These are phyloP conservation scores for Sacculina carcini DNA, from an alignment of 2,888 invertebrate species.

Conservation along the genomic window DNA sequence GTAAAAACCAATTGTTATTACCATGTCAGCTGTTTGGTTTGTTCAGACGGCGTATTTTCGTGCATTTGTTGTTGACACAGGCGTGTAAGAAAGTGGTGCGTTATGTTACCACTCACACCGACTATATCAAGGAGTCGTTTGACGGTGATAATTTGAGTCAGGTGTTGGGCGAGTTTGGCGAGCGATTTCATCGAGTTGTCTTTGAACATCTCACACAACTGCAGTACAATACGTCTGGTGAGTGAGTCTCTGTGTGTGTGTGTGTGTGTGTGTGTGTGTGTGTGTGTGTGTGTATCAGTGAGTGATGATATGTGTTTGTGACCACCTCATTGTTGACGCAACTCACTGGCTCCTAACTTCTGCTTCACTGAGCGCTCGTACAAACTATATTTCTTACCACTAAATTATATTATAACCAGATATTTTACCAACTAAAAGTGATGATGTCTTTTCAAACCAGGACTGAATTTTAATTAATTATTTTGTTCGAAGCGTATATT, in stretches of 20 bases:
- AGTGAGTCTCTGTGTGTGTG: constrained; percentile 2
- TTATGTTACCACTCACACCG: constrained; percentile 46
- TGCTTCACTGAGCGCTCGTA: too few relatives aligned
- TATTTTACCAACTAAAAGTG: too few relatives aligned
- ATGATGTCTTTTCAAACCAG: too few relatives aligned
- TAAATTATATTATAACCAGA: neutral
- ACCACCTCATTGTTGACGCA: neutral
- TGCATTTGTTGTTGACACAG: constrained; percentile 17
- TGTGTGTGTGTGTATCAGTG: too few relatives aligned
- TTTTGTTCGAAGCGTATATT: too few relatives aligned
- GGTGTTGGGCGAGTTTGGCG: constrained; percentile 63
- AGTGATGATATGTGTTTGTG: neutral
- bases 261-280: neutral
- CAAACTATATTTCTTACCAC: neutral
- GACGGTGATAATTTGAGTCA: constrained; percentile 78
- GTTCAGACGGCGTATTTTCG: too few relatives aligned
- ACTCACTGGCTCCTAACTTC: too few relatives aligned
- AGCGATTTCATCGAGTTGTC: constrained; percentile 70
- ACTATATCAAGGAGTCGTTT: constrained; percentile 47
- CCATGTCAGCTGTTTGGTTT: too few relatives aligned
- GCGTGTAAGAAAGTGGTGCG: constrained; percentile 61
- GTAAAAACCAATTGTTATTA: too few relatives aligned
- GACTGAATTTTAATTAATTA: too few relatives aligned
- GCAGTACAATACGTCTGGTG: constrained; percentile 77
- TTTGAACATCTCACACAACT: constrained; percentile 83